Evolutionary conservation across 2,797 vertebrate genomes (phyloP).

Genomic region (Semaprochilodus insignis): DNA sequence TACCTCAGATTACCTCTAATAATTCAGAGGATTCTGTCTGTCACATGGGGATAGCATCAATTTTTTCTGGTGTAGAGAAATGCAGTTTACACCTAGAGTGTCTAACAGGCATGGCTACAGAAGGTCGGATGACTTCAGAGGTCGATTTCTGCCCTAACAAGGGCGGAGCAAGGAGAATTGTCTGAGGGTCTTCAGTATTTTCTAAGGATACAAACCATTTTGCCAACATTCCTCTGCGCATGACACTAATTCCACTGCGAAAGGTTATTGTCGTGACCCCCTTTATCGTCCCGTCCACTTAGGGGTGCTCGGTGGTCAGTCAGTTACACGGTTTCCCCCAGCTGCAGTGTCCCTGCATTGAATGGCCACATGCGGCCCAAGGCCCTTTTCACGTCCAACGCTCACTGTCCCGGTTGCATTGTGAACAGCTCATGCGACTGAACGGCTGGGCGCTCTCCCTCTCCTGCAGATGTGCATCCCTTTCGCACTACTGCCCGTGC

Average conservation of each 20-base stretch:
- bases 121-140: too few relatives aligned
- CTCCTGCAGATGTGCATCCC: slow-evolving; percentile 38
- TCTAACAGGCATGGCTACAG: too few relatives aligned
- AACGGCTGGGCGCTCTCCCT: slow-evolving; percentile 9
- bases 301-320: not conserved
- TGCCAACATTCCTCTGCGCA: not conserved
- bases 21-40: too few relatives aligned
- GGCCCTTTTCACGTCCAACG: not conserved
- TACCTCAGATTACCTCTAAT: too few relatives aligned
- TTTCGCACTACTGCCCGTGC: slow-evolving; percentile 35
- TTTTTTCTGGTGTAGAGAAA: too few relatives aligned
- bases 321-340: not conserved
- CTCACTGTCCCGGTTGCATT: not conserved
- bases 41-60: too few relatives aligned
- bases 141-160: not conserved
- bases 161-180: not conserved
- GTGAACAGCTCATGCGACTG: slow-evolving; percentile 16
- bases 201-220: not conserved
- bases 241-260: not conserved
- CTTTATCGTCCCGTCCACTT: too few relatives aligned
- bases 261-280: not conserved
- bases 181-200: not conserved
- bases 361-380: not conserved
- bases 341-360: not conserved
- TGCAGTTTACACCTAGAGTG: too few relatives aligned